Base-by-base conservation (phyloP, 2,113 vertebrate genomes). In the Corydoras maculifer region DNA sequence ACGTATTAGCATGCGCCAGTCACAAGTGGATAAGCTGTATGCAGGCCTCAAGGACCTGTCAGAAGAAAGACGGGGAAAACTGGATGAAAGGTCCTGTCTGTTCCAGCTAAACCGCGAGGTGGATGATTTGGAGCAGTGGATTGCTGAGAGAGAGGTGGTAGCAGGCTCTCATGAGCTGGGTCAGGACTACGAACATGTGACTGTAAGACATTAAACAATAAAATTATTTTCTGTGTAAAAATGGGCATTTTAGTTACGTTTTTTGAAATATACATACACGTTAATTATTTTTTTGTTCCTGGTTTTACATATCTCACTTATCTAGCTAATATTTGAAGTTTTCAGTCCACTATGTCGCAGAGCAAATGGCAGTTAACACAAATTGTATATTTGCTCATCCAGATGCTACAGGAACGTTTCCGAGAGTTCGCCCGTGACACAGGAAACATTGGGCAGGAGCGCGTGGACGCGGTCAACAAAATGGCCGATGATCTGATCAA, bases 401-500 rank as follows among this genome's bases (percentile, higher is more conserved):
- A 98, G 96, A 98, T 98, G 96, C 81, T 98, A 8, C 95, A 98
- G 85, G 96, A 98, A 69, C 90, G 96, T 4, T 98, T 98, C 91
- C 86, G 94, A 8, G 96, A 98, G 65, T 98, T 98, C 2, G 94
- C 96, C 4, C 91, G 96, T 0, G 96, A 98, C 86, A 98, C 96
- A 0, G 95, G 95, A 2, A 95, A 92, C 84, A 98, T 98, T 1
- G 95, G 96, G 0, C 95, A 98, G 87, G 96, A 98, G 75, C 93
- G 95, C 0, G 96, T 97, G 49, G 96, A 98, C 1, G 85, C 84
- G 0, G 95, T 98, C 5, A 98, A 98, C 84, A 91, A 91, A 32
- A 93, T 94, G 92, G 96, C 96, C 0, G 95, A 98, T 0, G 92
- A 95, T 0, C 91, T 98, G 69, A 98, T 98, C 83, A 97, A 96